Percentiles rank a stretch among this genome's conserved stretches.
These are phyloP conservation scores for Enteromius anoplus DNA, from an alignment of 2,797 vertebrate species.

Conservation along the genomic window DNA sequence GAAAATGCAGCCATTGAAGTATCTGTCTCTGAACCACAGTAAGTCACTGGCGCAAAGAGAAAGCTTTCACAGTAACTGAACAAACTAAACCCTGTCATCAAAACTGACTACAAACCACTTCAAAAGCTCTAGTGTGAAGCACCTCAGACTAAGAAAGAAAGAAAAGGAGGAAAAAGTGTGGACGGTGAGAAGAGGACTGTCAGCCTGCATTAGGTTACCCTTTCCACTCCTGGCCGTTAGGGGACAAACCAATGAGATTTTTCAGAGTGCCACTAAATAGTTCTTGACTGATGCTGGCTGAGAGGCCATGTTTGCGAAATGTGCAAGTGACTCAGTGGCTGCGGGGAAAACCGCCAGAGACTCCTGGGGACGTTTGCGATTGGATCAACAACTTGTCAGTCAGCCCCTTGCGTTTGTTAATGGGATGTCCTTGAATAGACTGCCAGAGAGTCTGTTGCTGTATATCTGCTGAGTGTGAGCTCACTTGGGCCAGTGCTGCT, in stretches of 20 bases:
- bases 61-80: neutral
- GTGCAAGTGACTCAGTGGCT: constrained; percentile 50
- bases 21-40: neutral
- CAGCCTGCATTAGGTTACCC: constrained; percentile 44
- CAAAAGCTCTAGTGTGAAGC: constrained; percentile 2
- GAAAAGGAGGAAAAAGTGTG: constrained; percentile 1
- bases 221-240: constrained; percentile 48
- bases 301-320: constrained; percentile 47
- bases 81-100: neutral
- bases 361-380: constrained; percentile 51
- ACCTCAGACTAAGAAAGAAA: constrained; percentile 13
- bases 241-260: constrained; percentile 49
- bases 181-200: constrained; percentile 47
- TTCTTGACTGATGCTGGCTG: constrained; percentile 46
- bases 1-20: neutral
- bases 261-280: constrained; percentile 41
- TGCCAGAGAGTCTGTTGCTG: constrained; percentile 22
- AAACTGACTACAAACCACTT: neutral
- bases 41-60: neutral
- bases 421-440: constrained; percentile 43
- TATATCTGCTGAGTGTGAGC: constrained; percentile 23
- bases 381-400: constrained; percentile 57
- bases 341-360: constrained; percentile 31
- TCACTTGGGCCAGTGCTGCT: constrained; percentile 28
- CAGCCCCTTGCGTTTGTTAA: constrained; percentile 42